These are phyloP conservation scores for Trachops cirrhosus DNA, from an alignment of 2,797 vertebrate genomes.

Conservation along the genomic window DNA sequence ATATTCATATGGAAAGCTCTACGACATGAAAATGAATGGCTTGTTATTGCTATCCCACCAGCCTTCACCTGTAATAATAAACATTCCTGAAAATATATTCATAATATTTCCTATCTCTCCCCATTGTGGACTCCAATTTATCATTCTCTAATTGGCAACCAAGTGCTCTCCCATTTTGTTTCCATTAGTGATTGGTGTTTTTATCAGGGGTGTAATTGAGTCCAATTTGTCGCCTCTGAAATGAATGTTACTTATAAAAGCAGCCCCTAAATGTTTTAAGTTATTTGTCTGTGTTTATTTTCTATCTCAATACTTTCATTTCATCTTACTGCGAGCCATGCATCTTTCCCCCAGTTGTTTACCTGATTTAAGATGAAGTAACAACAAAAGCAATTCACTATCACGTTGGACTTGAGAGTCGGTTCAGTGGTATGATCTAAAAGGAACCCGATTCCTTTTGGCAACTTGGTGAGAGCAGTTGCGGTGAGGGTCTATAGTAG, in stretches of 20 bases:
- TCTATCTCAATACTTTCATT: not conserved
- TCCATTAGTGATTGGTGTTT: not conserved
- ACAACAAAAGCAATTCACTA: not conserved
- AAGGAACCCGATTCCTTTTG: not conserved
- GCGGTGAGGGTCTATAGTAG: not conserved
- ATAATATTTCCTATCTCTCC: not conserved
- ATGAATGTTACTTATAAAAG: not conserved
- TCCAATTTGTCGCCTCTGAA: not conserved
- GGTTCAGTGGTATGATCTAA: not conserved
- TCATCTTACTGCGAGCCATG: not conserved
- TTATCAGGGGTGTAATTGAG: not conserved
- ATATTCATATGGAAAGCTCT: not conserved
- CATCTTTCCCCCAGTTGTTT: not conserved
- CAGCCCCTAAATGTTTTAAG: not conserved
- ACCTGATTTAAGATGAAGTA: not conserved
- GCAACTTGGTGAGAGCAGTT: not conserved
- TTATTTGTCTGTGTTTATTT: not conserved
- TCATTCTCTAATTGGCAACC: not conserved
- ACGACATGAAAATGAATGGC: not conserved
- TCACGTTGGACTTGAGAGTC: not conserved
- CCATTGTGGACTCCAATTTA: not conserved
- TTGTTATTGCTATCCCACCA: not conserved
- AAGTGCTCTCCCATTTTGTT: not conserved
- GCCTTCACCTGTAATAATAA: not conserved
- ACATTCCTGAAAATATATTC: not conserved